phyloP scores from a whole-genome alignment of 2,888 invertebrate genomes.

The Limulus polyphemus region DNA sequence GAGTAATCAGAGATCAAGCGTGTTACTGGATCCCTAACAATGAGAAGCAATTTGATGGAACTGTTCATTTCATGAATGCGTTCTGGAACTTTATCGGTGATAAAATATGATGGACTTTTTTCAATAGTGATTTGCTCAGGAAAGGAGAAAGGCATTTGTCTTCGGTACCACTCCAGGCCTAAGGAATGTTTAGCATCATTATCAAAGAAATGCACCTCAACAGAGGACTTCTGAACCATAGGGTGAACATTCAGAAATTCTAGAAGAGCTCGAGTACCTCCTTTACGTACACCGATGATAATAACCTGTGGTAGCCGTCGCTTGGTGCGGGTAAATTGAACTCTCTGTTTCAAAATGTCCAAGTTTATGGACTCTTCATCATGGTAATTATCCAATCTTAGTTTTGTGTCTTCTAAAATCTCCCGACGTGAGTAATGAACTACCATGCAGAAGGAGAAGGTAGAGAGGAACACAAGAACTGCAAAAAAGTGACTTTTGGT shows the following conservation, averaged over 20 bases:
- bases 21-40: slow-evolving; percentile 93
- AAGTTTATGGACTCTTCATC: no score
- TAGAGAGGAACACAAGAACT: no score
- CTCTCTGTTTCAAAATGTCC: not conserved
- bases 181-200: slow-evolving; percentile 63
- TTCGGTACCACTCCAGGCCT: slow-evolving; percentile 89
- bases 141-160: slow-evolving; percentile 86
- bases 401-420: no score
- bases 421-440: no score
- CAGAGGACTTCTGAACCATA: slow-evolving; percentile 77
- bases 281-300: slow-evolving; percentile 39
- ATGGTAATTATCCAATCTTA: no score
- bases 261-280: slow-evolving; percentile 38
- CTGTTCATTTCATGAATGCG: slow-evolving; percentile 88
- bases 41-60: slow-evolving; percentile 75
- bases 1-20: slow-evolving; percentile 94
- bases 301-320: slow-evolving; percentile 37
- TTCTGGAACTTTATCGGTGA: slow-evolving; percentile 86
- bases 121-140: slow-evolving; percentile 88
- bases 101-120: slow-evolving; percentile 96
- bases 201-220: slow-evolving; percentile 96
- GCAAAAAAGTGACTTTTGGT: no score
- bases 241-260: slow-evolving; percentile 35
- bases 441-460: no score
- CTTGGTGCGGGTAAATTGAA: slow-evolving; percentile 20